Evolutionary conservation across 2,888 invertebrate species (phyloP), one percentile per base, ranked within the genome.

Genomic region (Drosophila recens): DNA sequence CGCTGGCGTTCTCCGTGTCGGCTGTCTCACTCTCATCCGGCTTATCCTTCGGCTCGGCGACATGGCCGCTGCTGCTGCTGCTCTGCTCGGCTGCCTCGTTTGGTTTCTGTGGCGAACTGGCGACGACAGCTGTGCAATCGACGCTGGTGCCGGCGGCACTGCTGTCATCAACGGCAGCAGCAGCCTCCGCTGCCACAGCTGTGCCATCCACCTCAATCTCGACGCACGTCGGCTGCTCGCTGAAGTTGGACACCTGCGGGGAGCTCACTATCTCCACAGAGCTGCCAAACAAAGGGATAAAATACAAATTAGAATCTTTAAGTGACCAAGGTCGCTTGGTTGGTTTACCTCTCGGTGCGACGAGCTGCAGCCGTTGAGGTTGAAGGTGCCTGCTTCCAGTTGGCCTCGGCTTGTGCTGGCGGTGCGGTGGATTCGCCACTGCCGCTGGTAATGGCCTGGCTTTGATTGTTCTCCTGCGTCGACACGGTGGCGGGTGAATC

Each of bases 221-320:
- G 79, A 57, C 68, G n/a, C 77, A 57, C 1, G 46, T 53, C 4
- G 78, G 58, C 46, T 86, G 84, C 17, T 95, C 95, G 64, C 94
- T 94, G 87, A 96, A 96, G 77, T 95, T 93, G 0, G 94, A 94
- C 66, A 93, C 94, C 93, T 96, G 96, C 5, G 98, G 98, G 0
- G 98, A 98, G 91, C 97, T 97, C 40, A 98, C 87, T 13, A 87
- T 97, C 48, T 97, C 97, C 91, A 98, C 97, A 42, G 97, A 97
- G 59, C 94, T 94, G 40, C 8, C 2, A 49, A 46, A 1, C 4
- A 10, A 48, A 33, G 10, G 1, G 8, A 11, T 15, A 9, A 13
- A 20, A 30, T 20, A 34, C 34, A 30, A 30, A 8, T 15, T 38
- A 3, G 3, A 15, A n/a, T 15, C 27, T n/a, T 9, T 2, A n/a